These are phyloP conservation scores for Sinodicranocentrus sp. DNA, from an alignment of 2,888 invertebrate species.

Conservation along the genomic window DNA sequence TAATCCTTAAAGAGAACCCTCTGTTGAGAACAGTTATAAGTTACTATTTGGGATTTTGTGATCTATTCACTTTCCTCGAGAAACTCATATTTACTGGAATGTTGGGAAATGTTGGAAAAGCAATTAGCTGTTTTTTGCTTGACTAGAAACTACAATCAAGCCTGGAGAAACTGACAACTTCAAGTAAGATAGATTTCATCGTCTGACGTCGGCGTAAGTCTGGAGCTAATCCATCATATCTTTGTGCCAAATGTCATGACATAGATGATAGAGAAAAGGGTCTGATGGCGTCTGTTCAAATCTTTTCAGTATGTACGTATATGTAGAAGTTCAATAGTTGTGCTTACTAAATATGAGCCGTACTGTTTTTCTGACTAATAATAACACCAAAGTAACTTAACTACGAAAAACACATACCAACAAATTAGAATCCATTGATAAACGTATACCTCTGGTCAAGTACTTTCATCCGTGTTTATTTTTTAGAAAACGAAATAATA, in stretches of 20 bases:
- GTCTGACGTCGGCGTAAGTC: constrained; percentile 9
- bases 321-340: too few relatives aligned
- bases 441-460: too few relatives aligned
- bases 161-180: constrained; percentile 19
- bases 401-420: too few relatives aligned
- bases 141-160: background rate
- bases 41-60: background rate
- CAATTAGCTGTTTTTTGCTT: constrained; percentile 17
- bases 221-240: constrained; percentile 45
- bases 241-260: constrained; percentile 34
- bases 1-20: constrained; percentile 63
- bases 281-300: constrained; percentile 5
- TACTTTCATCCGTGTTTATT: too few relatives aligned
- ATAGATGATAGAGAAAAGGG: background rate
- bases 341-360: too few relatives aligned
- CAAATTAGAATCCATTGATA: too few relatives aligned
- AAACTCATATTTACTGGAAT: background rate
- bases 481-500: too few relatives aligned
- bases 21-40: constrained; percentile 48
- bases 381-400: too few relatives aligned
- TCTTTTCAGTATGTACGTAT: too few relatives aligned
- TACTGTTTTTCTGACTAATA: too few relatives aligned
- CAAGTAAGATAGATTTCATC: constrained; percentile 43
- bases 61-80: background rate
- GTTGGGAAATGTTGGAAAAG: background rate